Evolutionary conservation across 1,140 invertebrate species (phyloP).

Genomic region (Chionoecetes opilio): DNA sequence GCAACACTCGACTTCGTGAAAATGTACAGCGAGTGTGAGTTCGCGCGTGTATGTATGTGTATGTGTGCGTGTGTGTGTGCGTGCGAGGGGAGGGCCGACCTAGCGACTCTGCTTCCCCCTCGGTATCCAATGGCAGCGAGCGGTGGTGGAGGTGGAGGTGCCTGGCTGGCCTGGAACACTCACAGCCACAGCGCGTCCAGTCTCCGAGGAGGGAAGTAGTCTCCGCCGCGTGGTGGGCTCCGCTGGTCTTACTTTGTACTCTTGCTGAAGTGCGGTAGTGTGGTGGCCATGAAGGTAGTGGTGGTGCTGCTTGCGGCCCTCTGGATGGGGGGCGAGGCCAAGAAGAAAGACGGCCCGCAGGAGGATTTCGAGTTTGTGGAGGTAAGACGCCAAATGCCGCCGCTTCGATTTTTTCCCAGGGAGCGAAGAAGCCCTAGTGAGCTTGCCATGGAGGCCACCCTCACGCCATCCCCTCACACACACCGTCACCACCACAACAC

Average conservation of each 20-base stretch:
- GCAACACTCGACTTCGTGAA: not conserved
- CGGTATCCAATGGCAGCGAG: slow-evolving; percentile 69
- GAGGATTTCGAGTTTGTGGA: slow-evolving; percentile 72
- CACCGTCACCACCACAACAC: no score
- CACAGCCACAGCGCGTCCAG: slow-evolving; percentile 65
- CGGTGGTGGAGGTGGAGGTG: slow-evolving; percentile 30
- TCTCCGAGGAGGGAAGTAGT: slow-evolving; percentile 27
- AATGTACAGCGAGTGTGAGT: not conserved
- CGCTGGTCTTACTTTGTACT: slow-evolving; percentile 53
- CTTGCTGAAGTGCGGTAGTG: slow-evolving; percentile 10
- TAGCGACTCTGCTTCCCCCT: slow-evolving; percentile 70
- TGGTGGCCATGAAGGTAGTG: slow-evolving; percentile 66
- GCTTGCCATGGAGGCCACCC: no score
- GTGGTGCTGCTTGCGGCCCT: slow-evolving; percentile 66
- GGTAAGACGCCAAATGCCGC: slow-evolving; percentile 51
- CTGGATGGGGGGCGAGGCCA: slow-evolving; percentile 59
- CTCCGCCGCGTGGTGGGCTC: slow-evolving; percentile 24
- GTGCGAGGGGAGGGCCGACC: not conserved
- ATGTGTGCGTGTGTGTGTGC: slow-evolving; percentile 20
- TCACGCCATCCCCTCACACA: not conserved
- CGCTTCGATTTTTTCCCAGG: slow-evolving; percentile 69
- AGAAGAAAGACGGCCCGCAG: slow-evolving; percentile 67
- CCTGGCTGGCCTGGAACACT: not conserved
- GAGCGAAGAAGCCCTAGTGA: not conserved
- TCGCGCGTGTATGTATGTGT: not conserved